Evolutionary conservation across 1,140 invertebrate species (phyloP).

Genomic region (Tetranychus urticae): DNA sequence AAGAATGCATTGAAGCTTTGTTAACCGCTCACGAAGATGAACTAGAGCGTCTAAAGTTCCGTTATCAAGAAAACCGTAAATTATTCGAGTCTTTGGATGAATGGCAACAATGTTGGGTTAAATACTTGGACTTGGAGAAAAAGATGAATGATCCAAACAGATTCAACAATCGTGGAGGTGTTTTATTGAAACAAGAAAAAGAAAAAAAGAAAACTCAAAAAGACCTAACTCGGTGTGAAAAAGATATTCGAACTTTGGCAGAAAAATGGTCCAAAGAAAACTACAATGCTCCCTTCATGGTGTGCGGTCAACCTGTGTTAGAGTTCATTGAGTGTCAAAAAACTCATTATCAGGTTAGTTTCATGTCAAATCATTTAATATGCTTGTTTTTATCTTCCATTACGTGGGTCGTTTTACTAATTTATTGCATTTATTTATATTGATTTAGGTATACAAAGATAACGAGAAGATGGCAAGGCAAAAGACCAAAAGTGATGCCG

Average conservation of each 20-base stretch:
- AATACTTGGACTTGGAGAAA: constrained; percentile 38
- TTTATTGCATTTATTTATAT: neutral
- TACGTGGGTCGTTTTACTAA: neutral
- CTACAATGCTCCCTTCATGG: constrained; percentile 2
- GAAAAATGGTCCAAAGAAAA: constrained; percentile 18
- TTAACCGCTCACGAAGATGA: constrained; percentile 46
- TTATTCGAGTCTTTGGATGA: constrained; percentile 27
- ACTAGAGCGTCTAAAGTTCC: constrained; percentile 34
- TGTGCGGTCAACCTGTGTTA: neutral
- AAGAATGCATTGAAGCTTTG: constrained; percentile 42
- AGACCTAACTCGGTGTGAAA: constrained; percentile 24
- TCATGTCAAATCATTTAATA: neutral
- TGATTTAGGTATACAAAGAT: neutral
- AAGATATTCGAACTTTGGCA: constrained; percentile 19
- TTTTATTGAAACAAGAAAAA: constrained; percentile 54
- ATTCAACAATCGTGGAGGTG: constrained; percentile 57
- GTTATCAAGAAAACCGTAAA: constrained; percentile 37
- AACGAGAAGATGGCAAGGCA: neutral
- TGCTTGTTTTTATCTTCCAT: neutral
- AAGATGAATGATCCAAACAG: constrained; percentile 46
- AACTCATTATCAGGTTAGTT: neutral
- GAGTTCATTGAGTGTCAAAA: constrained; percentile 1
- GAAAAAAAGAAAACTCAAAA: constrained; percentile 45
- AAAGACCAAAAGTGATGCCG: too few species aligned
- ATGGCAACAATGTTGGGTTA: constrained; percentile 34